Conservation (phyloP, 2,797 vertebrate genomes). For the Syndactyla subalaris region DNA sequence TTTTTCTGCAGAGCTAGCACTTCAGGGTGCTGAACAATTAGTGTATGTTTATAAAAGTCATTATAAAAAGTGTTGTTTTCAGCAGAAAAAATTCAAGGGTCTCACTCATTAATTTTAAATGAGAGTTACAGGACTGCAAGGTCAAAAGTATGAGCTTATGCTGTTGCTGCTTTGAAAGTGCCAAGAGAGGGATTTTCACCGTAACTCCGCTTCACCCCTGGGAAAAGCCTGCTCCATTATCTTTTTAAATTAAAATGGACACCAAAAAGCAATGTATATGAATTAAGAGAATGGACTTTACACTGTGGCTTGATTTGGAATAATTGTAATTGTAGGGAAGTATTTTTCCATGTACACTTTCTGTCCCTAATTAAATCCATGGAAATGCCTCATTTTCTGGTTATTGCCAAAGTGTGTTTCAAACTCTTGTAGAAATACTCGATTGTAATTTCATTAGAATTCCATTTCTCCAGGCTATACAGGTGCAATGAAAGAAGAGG, state of each 20-base stretch:
- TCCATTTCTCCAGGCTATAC: conserved; percentile 74
- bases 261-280: background rate
- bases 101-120: conserved; percentile 50
- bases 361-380: conserved; percentile 43
- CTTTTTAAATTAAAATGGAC: conserved; percentile 29
- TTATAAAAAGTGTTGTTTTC: conserved; percentile 27
- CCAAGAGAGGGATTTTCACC: conserved; percentile 20
- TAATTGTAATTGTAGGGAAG: conserved; percentile 52
- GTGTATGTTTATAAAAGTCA: background rate
- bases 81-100: conserved; percentile 31
- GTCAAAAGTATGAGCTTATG: conserved; percentile 7
- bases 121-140: conserved; percentile 7
- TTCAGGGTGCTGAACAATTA: conserved; percentile 26
- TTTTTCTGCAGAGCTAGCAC: conserved; percentile 2
- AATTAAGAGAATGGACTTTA: conserved; percentile 54
- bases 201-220: background rate
- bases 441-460: conserved; percentile 75
- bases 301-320: conserved; percentile 56
- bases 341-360: conserved; percentile 48
- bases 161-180: background rate
- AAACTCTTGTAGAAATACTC: conserved; percentile 61
- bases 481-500: conserved; percentile 76
- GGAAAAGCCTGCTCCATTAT: background rate
- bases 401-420: conserved; percentile 64
- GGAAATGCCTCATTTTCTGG: conserved; percentile 65